Evolutionary conservation across 2,113 vertebrate species (phyloP), one percentile per base, ranked within the genome.

Genomic region (Anhinga rufa): DNA sequence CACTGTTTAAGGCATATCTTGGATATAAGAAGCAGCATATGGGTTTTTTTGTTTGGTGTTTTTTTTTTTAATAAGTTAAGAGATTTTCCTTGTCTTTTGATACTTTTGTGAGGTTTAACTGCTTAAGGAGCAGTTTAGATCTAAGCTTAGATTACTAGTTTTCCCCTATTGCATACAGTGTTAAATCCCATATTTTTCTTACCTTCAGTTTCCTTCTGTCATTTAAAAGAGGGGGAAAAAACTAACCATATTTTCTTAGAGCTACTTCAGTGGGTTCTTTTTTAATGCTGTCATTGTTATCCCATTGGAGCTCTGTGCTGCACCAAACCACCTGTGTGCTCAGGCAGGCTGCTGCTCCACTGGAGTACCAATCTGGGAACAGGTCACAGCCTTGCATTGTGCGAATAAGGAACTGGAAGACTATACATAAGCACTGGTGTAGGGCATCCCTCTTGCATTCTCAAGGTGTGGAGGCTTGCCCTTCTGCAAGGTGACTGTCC

Each of bases 391-490:
- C 31, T 57, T 57, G 19, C 81, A 49, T 46, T 10, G 7, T 68
- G 68, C 6, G 7, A 36, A 18, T 11, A 40, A 61, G 54, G 68
- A 74, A 17, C 19, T 90, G 52, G 70, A 58, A 83, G 32, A 6
- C 44, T 28, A 10, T 11, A 3, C 0, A 0, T 38, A 46, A 74
- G 24, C 12, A 4, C 28, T 61, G 70, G 24, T 82, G 24, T 57
- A 60, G 24, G 57, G 29, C 26, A 52, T 71, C 38, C 7, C 10
- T 49, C 48, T 79, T 82, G 34, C 6, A 11, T 86, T 88, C 61
- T 72, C 26, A 26, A 17, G 34, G 17, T 71, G 10, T n/a, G 32
- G 26, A 54, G 51, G 31, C 21, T 58, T 44, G 24, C 17, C 42
- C 31, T 90, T 48, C 34, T 87, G 18, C 61, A 55, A 71, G 29